A percentile compares a stretch with the other conserved stretches of the same genome.
phyloP scores from a whole-genome alignment of 2,888 invertebrate species.

The Mesorhabditis sp. region DNA sequence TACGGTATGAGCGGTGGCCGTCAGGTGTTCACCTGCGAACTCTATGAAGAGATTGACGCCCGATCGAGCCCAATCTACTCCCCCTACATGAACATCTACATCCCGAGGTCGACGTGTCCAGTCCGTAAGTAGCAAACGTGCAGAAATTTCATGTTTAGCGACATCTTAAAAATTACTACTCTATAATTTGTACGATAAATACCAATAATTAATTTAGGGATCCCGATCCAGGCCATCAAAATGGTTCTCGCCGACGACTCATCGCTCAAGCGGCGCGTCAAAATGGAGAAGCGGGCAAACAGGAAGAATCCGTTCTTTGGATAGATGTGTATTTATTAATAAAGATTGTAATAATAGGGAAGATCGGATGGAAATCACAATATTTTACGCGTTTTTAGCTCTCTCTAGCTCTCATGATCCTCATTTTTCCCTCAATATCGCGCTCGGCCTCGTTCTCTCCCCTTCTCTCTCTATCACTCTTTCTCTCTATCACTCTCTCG shows the following conservation, averaged over 20 bases:
- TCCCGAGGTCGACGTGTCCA: slow-evolving; percentile 38
- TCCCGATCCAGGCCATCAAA: slow-evolving; percentile 35
- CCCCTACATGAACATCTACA: slow-evolving; percentile 53
- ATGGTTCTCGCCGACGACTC: slow-evolving; percentile 43
- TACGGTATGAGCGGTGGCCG: slow-evolving; percentile 56
- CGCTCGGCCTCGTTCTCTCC: too few relatives aligned
- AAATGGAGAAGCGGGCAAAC: slow-evolving; percentile 27
- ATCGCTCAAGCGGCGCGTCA: slow-evolving; percentile 33
- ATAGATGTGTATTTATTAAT: slow-evolving; percentile 14
- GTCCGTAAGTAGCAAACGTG: slow-evolving; percentile 18
- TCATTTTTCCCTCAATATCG: too few relatives aligned
- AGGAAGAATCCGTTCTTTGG: slow-evolving; percentile 38
- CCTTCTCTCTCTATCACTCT: too few relatives aligned
- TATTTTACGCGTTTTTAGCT: too few relatives aligned
- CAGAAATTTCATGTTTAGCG: not conserved
- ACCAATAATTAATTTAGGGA: slow-evolving; percentile 26
- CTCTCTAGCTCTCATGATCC: too few relatives aligned
- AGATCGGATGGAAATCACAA: too few relatives aligned
- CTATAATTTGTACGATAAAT: not conserved
- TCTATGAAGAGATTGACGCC: slow-evolving; percentile 42
- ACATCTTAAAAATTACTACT: not conserved
- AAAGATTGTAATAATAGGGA: not conserved
- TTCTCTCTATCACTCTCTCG: too few relatives aligned
- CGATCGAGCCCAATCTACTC: slow-evolving; percentile 42
- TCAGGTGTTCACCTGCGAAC: slow-evolving; percentile 55